These are phyloP conservation scores for Phalanger gymnotis DNA, from an alignment of 2,797 vertebrate species.

Conservation along the genomic window DNA sequence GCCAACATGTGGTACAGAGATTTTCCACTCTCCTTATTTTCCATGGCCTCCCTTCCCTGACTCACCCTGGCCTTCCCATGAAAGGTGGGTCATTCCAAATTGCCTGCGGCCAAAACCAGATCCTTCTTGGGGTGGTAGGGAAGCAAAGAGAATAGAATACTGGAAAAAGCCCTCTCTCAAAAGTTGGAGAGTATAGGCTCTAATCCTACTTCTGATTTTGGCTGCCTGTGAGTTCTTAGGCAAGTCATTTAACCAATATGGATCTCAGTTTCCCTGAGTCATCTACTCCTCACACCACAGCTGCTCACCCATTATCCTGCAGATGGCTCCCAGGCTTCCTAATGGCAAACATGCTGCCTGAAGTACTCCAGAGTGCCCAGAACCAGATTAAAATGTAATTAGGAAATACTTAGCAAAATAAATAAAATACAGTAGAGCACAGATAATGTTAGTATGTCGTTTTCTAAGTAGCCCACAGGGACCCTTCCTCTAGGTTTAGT, in stretches of 20 bases:
- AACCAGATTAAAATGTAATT: neutral
- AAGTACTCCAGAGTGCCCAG: neutral
- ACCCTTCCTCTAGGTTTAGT: neutral
- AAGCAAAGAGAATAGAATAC: neutral
- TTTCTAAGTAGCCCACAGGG: neutral
- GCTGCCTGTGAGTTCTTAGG: neutral
- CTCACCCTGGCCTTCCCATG: neutral
- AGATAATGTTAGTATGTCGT: neutral
- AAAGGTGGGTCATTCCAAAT: neutral
- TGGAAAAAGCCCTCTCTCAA: neutral
- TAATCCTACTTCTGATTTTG: neutral
- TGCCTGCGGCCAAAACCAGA: neutral
- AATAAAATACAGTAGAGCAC: neutral
- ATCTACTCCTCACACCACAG: neutral
- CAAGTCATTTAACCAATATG: neutral
- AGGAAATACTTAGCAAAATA: neutral
- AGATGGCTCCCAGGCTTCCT: neutral
- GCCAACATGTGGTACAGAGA: neutral
- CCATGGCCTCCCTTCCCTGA: neutral
- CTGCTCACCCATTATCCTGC: neutral
- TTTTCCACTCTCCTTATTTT: slow-evolving; percentile 33
- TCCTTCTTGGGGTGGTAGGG: neutral
- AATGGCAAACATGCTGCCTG: neutral
- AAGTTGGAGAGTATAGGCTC: neutral
- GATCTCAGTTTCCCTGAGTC: neutral